Base-by-base conservation (phyloP, 2,797 vertebrate genomes). In the Rhinichthys osculus region DNA sequence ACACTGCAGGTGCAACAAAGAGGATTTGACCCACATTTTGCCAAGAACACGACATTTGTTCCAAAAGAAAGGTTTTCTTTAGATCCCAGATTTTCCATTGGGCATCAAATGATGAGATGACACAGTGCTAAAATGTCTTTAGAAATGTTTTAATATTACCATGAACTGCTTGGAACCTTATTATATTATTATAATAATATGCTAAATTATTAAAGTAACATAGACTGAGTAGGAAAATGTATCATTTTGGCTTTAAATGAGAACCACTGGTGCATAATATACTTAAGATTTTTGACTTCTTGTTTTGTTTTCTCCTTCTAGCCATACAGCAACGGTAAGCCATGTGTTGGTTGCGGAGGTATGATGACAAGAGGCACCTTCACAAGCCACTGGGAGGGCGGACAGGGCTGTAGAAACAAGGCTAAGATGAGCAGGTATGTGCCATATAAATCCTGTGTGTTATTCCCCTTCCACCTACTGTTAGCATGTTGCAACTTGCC, bases 371-470 rank as follows among this genome's bases (percentile, higher is more conserved):
- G 92, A 91, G 93, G 90, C 9, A 4, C 89, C 2, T 85, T 89
- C 78, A 93, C 92, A 87, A 93, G 91, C 78, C 94, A 96, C 91
- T 97, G 96, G 96, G 96, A 97, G 87, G 96, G 96, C 88, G 96
- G 96, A 59, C 91, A 89, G 78, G 96, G 96, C 71, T 97, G 96
- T 91, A 95, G 96, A 81, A 97, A 87, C 92, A 95, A 93, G 92
- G 13, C 85, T 14, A 96, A 94, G 89, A 97, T 97, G 96, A 91
- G 67, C 93, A 96, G 93, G 96, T 96, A 93, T 40, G 23, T 54
- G 6, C 69, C 5, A 33, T 44, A 44, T 67, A 67, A 21, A 80
- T 19, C 8, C 9, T 54, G 4, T 52, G 64, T 74, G 16, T 66
- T 44, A 64, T 77, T 57, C 59, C 30, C 3, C 16, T 66, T 33